Evolutionary conservation across 2,797 vertebrate species (phyloP).

Genomic region (Pteronotus mesoamericanus): DNA sequence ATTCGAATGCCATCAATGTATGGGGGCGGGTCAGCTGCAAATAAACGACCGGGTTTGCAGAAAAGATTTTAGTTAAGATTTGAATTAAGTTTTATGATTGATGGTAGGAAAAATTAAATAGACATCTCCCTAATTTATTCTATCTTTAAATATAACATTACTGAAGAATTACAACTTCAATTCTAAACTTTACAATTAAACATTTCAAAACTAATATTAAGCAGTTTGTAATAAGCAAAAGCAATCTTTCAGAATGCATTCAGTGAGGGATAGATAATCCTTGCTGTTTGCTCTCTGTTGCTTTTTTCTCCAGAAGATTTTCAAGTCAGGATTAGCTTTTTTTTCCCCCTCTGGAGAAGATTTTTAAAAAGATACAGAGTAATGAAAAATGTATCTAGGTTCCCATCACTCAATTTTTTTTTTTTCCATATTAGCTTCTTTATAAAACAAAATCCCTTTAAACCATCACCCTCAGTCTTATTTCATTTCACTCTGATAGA

Average conservation of each 20-base stretch:
- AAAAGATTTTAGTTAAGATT: conserved; percentile 11
- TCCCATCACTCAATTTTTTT: not conserved
- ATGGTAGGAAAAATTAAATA: not conserved
- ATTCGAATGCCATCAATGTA: conserved; percentile 98
- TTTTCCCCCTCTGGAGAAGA: not conserved
- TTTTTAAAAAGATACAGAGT: not conserved
- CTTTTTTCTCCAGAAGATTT: not conserved
- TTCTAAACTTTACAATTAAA: not conserved
- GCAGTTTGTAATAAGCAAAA: not conserved
- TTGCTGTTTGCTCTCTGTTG: not conserved
- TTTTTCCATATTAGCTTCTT: not conserved
- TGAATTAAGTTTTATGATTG: not conserved
- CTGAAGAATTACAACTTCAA: not conserved
- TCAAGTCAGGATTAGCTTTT: conserved; percentile 23
- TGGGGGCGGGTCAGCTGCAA: conserved; percentile 92
- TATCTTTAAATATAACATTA: not conserved
- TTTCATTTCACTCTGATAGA: not conserved
- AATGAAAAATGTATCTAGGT: not conserved
- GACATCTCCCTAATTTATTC: not conserved
- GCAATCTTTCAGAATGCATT: not conserved
- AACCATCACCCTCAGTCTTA: not conserved
- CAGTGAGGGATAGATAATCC: not conserved
- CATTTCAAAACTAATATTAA: not conserved
- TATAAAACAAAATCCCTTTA: conserved; percentile 12
- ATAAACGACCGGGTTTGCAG: conserved; percentile 37